Base-by-base conservation (phyloP, 2,888 invertebrate genomes). In the Epinotia nisella region DNA sequence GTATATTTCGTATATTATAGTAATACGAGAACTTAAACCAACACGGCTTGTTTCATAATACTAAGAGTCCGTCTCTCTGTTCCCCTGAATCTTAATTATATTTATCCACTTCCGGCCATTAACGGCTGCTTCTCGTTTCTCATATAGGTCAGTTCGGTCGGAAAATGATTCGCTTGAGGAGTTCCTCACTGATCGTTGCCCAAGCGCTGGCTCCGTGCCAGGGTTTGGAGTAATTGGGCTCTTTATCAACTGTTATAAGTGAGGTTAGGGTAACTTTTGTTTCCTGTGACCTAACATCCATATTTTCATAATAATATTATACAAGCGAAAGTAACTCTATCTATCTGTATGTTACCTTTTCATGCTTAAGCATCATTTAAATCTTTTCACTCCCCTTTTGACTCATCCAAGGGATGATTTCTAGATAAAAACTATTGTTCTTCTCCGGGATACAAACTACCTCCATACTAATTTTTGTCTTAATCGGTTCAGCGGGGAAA, bases 21-120 rank as follows among this genome's bases (percentile, higher is more conserved):
- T n/a, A n/a, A n/a, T 41, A 9, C 9, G 11, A 41, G 41, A 41
- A 41, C 9, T 41, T 41, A 2, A 41, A 11, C 41, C 41, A 41
- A 11, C 41, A 41, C 41, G 9, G 41, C 41, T 41, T 41, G 10
- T 41, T 24, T 19, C 24, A 41, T 41, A 17, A 35, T 64, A 41
- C 15, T n/a, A 3, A 15, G 49, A 49, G 49, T 29, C 64, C 2
- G n/a, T 58, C 39, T 68, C 13, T 17, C 58, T 24, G 19, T 59
- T 60, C 29, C 13, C 49, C 29, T 55, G 24, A 59, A 59, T 60
- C 55, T 67, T 60, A 62, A 70, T 53, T 73, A 61, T 49, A 53
- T 73, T 64, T 69, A 64, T 53, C 55, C 60, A 61, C 71, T 69
- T 73, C 73, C 67, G 72, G 72, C 72, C 67, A 68, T 62, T 68